Base-by-base conservation (phyloP, 2,888 invertebrate genomes). In the Chymomyza caudatula region DNA sequence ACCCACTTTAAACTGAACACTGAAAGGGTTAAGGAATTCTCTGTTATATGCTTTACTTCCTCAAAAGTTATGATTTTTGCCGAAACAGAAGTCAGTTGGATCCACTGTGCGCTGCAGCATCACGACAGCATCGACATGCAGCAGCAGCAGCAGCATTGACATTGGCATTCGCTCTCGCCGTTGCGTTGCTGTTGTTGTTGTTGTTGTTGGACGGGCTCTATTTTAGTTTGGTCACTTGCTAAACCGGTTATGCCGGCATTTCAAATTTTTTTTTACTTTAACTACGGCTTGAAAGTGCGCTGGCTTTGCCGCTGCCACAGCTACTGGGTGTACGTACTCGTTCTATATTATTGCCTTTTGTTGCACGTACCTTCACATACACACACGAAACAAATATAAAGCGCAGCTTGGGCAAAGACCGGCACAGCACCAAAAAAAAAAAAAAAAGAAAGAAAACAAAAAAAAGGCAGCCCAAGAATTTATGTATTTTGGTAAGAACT, bases 201-300 rank as follows among this genome's bases (percentile, higher is more conserved):
- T 51, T 59, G 64, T 53, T 61, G 60, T 52, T n/a, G n/a, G 56
- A 53, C 65, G 11, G 29, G 29, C 29, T 37, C 11, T 8, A 25
- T 69, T 64, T 82, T 65, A 66, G 63, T 71, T 68, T 81, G 72
- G 71, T 71, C 77, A 83, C 76, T 83, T 82, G 83, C 72, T 59
- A 75, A 82, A 83, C 83, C 86, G 86, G 83, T 83, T 83, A 63
- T 86, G 85, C 86, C 83, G 83, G 85, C 83, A 86, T 83, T 79
- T 83, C 68, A 57, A 19, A 20, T 29, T 29, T 60, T 64, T 76
- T 78, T 61, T 56, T 63, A 68, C 63, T 55, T 63, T 63, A 65
- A 64, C 64, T 77, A 65, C 60, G 74, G 77, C 77, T 77, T 79
- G 60, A 67, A 68, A 69, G 63, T 69, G 60, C 65, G 63, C 67